Evolutionary conservation across 2,888 invertebrate genomes (phyloP), one percentile per base, ranked within the genome.

Genomic region (Nemurella pictetii): DNA sequence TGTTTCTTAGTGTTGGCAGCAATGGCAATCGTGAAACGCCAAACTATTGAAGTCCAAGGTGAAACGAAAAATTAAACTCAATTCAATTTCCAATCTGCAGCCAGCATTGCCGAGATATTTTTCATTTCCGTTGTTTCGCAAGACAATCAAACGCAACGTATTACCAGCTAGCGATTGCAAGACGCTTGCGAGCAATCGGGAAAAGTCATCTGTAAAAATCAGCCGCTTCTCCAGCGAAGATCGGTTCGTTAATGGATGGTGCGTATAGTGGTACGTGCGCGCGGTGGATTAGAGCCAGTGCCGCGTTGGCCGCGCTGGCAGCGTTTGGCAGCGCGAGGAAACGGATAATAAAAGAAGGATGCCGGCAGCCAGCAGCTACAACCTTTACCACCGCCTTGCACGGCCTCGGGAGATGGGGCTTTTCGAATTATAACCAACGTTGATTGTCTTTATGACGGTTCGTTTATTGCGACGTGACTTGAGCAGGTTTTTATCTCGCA

Each of bases 401-500:
- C 55, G 55, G 55, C 5, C 55, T 2, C 55, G 20, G 55, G 30
- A 81, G 74, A 81, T 26, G 28, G n/a, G 74, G 36, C 26, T 12
- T 55, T 28, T 28, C 72, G 77, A 84, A 80, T 80, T 32, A 75
- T 80, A 82, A 73, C 32, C 74, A 7, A 29, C 27, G 80, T 81
- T 74, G 84, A 84, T 84, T 84, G 84, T 84, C 84, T 84, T 84
- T 72, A 81, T 80, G 73, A 73, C 75, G 84, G 20, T 82, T 84
- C 84, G 81, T 84, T 84, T 84, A 81, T 82, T 84, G 72, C 84
- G 81, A 35, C 80, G 80, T 80, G 36, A 75, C 75, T 75, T 27
- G 27, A 75, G 35, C 80, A 35, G 26, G 25, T 80, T 82, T 75
- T 84, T 84, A 84, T 82, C 74, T 84, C 84, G 84, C 84, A 84